A percentile compares a stretch with the other conserved stretches of the same genome.
Evolutionary conservation across 2,888 invertebrate genomes (phyloP).

Genomic region (Blastobasis adustella): DNA sequence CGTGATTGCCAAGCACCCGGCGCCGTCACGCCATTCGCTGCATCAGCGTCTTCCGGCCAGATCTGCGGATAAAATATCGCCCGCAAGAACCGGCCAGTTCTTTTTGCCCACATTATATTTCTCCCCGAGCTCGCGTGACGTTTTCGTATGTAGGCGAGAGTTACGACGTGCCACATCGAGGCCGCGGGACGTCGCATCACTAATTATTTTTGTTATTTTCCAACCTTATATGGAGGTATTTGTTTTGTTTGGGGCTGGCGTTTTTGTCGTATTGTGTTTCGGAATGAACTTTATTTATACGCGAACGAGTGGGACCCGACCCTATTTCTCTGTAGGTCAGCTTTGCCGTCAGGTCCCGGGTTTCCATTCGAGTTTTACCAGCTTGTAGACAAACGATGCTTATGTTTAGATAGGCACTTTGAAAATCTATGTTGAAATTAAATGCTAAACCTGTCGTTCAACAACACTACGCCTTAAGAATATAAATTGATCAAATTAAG

Average conservation of each 20-base stretch:
- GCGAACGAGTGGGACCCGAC: not conserved
- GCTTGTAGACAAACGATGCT: too few species aligned
- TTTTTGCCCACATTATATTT: conserved; percentile 44
- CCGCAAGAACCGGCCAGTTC: conserved; percentile 23
- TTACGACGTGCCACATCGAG: conserved; percentile 31
- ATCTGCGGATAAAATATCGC: conserved; percentile 45
- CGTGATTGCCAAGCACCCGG: conserved; percentile 9
- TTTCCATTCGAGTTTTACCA: too few species aligned
- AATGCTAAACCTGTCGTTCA: conserved; percentile 6
- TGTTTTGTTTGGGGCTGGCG: not conserved
- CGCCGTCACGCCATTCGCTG: conserved; percentile 28
- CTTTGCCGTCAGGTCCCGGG: not conserved
- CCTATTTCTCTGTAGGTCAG: not conserved
- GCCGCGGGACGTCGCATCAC: conserved; percentile 39
- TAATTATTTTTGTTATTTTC: conserved; percentile 42
- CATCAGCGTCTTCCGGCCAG: conserved; percentile 46
- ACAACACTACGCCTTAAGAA: not conserved
- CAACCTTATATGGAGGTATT: conserved; percentile 13
- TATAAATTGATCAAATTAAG: too few species aligned
- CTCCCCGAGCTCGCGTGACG: conserved; percentile 42
- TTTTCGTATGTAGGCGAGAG: conserved; percentile 41
- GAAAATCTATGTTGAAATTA: too few species aligned
- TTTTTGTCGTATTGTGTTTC: too few species aligned
- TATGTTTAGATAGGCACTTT: too few species aligned
- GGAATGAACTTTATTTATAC: too few species aligned